Base-by-base conservation (phyloP, 2,797 vertebrate genomes). In the Scolopax bukidnonensis region DNA sequence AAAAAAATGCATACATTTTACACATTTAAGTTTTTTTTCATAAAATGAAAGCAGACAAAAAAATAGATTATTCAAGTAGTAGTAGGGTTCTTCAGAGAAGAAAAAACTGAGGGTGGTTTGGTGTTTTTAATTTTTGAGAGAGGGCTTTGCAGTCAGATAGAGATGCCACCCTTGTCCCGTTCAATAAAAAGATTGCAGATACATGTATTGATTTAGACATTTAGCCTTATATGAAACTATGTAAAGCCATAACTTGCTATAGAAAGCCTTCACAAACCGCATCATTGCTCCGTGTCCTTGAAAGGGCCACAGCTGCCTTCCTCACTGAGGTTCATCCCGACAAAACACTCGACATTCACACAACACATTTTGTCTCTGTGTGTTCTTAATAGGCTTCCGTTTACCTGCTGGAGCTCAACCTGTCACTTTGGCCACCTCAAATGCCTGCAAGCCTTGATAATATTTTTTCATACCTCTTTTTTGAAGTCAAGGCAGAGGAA, bases 281-380 rank as follows among this genome's bases (percentile, higher is more conserved):
- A 41, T 1, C 17, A 2, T 8, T 21, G 23, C 36, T 65, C 64
- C 1, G 2, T 61, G 91, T 48, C 93, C 93, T 69, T 79, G 90
- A 82, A 86, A 48, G 7, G 4, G 67, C 76, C 95, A 83, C 71
- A 74, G 51, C 88, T 95, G 76, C 43, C 87, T 89, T 70, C 53
- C 80, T 48, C 48, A 5, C 67, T 1, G 16, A 76, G 90, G 65
- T 48, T 89, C 93, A 90, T 53, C 87, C 77, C 89, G 54, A 89
- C 81, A 87, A 93, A 96, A 82, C 4, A 43, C 65, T 19, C 10
- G 1, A 48, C 1, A 1, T 63, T 93, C 76, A 86, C 23, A 84
- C 43, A 27, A 93, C 93, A 97, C 61, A 50, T 96, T 97, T 96
- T 87, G 78, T 97, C 95, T 97, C 84, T 88, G 85, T 81, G 84